Evolutionary conservation across 2,797 vertebrate species (phyloP).

Genomic region (Sebastes jordani): DNA sequence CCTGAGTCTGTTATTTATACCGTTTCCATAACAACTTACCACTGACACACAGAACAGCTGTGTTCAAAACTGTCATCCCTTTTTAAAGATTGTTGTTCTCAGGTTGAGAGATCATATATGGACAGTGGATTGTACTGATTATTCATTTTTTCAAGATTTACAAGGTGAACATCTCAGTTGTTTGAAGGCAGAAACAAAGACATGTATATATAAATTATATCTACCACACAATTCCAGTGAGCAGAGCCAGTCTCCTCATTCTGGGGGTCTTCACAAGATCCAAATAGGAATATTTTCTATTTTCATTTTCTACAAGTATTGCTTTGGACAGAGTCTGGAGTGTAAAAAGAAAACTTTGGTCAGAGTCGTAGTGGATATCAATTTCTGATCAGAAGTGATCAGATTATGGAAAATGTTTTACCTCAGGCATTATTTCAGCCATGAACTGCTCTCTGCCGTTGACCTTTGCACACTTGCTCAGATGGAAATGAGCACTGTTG

Average conservation of each 20-base stretch:
- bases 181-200: neutral
- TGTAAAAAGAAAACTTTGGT: neutral
- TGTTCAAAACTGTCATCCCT: too few relatives aligned
- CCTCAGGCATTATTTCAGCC: constrained; percentile 69
- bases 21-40: too few relatives aligned
- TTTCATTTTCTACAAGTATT: constrained; percentile 51
- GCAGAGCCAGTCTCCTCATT: constrained; percentile 82
- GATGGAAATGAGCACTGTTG: constrained; percentile 64
- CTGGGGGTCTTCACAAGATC: constrained; percentile 85
- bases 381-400: neutral
- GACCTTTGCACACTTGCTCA: constrained; percentile 67
- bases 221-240: constrained; percentile 86
- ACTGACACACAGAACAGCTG: too few relatives aligned
- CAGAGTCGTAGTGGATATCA: neutral
- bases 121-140: neutral
- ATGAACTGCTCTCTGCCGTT: constrained; percentile 65
- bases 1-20: too few relatives aligned
- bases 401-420: constrained; percentile 2
- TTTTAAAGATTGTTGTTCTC: neutral
- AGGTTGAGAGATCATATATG: neutral
- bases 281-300: constrained; percentile 82
- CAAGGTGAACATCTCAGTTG: neutral
- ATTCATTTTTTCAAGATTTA: neutral
- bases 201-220: neutral
- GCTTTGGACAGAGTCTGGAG: constrained; percentile 58